Conservation (phyloP, 1,140 invertebrate genomes). For the Zaprionus camerounensis region DNA sequence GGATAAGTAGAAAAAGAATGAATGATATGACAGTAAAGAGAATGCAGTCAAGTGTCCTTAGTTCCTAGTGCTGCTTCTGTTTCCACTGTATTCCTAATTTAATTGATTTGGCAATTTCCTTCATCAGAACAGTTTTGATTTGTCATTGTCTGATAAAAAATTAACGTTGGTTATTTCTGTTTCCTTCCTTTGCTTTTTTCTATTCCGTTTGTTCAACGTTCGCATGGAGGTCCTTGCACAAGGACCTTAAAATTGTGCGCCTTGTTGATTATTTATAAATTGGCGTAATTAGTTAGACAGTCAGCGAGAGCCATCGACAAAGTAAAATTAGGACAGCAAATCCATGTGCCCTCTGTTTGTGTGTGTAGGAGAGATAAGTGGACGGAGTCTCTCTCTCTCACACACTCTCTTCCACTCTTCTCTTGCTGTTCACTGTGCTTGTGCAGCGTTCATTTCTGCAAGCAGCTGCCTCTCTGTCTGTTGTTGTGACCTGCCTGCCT, state of each 20-base stretch:
- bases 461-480: conserved; percentile 26
- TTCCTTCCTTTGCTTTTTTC: neutral
- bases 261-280: conserved; percentile 77
- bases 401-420: neutral
- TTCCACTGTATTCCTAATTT: neutral
- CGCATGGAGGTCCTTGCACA: conserved; percentile 54
- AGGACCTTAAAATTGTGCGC: conserved; percentile 67
- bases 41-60: conserved; percentile 30
- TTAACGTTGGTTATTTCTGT: conserved; percentile 17
- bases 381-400: conserved; percentile 1
- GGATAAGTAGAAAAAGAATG: neutral
- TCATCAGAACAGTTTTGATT: conserved; percentile 20
- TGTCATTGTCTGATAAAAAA: conserved; percentile 34
- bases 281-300: conserved; percentile 71
- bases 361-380: conserved; percentile 8
- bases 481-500: conserved; percentile 32
- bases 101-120: conserved; percentile 20
- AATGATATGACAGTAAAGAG: conserved; percentile 7
- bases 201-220: neutral
- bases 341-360: neutral
- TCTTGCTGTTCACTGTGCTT: conserved; percentile 14
- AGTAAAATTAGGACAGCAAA: conserved; percentile 57
- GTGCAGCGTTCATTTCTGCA: conserved; percentile 78
- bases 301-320: conserved; percentile 23
- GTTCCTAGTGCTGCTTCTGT: neutral